Base-by-base conservation (phyloP, 2,888 invertebrate genomes). In the Aporophyla lueneburgensis region DNA sequence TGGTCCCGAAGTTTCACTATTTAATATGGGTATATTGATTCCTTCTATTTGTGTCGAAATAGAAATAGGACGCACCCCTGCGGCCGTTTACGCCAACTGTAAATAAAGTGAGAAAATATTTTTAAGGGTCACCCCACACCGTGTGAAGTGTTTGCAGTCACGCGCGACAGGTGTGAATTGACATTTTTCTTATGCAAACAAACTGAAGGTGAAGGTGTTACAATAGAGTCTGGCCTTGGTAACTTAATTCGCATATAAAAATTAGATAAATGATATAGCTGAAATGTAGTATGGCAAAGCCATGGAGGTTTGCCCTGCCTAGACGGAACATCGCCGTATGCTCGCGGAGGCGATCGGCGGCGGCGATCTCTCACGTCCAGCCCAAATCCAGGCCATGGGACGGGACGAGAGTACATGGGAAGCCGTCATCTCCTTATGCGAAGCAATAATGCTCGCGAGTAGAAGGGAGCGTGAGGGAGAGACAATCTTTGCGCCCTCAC, bases 41-140 rank as follows among this genome's bases (percentile, higher is more conserved):
- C 19, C 54, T 46, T 62, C 16, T 51, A 46, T 59, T 66, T 78
- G 46, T 49, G 43, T 53, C n/a, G 51, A 24, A 72, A 68, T 72
- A 58, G 40, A 61, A 58, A 66, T 46, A 71, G 61, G 53, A 33
- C 61, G 53, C 40, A 46, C 56, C 76, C 49, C 24, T 40, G 61
- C 61, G 63, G 74, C 73, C 56, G 27, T 75, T 80, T 72, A 75
- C 72, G 59, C 78, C 66, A 83, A 76, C 78, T 80, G 85, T 83
- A 86, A 87, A 87, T 87, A 88, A 80, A 80, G 78, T 85, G 84
- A 62, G 84, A 83, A 83, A 88, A 83, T 88, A 87, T 83, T 88
- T 76, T 75, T 49, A 71, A 66, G 67, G 75, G 54, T 74, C 49
- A 66, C 33, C 7, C 19, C 19, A 59, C 59, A 59, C 14, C 0